phyloP scores from a whole-genome alignment of 2,113 vertebrate species.

The Pithys albifrons region DNA sequence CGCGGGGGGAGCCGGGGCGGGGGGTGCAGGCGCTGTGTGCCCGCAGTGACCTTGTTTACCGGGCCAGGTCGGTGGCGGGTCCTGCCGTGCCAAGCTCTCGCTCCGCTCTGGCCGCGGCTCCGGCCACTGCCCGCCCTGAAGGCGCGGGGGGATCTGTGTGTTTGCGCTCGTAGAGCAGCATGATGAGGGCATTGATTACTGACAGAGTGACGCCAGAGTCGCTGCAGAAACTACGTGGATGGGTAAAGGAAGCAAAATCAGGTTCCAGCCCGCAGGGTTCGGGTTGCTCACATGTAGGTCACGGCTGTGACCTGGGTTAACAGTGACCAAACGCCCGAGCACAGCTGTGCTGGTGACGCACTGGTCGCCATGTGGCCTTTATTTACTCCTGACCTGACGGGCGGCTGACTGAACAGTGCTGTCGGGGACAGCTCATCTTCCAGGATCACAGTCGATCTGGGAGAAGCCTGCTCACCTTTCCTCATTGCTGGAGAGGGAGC shows the following conservation, averaged over 20 bases:
- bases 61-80: background rate
- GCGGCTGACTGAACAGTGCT: background rate
- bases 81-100: background rate
- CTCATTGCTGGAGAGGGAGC: too few relatives aligned
- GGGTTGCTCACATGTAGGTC: background rate
- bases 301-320: background rate
- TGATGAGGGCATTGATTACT: accelerated
- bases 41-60: background rate
- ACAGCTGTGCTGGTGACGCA: background rate
- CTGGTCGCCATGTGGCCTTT: background rate
- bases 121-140: background rate
- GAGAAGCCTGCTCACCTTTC: background rate
- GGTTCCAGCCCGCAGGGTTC: background rate
- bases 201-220: accelerated
- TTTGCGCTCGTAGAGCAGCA: accelerated
- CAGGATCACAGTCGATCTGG: background rate
- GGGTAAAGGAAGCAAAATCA: background rate
- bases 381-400: background rate
- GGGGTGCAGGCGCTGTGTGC: background rate
- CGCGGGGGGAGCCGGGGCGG: too few relatives aligned
- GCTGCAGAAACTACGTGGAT: accelerated
- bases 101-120: background rate
- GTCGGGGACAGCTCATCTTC: background rate
- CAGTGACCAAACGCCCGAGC: background rate
- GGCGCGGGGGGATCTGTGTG: accelerated